Evolutionary conservation across 2,113 vertebrate genomes (phyloP), one percentile per base, ranked within the genome.

Genomic region (Sturnira hondurensis): DNA sequence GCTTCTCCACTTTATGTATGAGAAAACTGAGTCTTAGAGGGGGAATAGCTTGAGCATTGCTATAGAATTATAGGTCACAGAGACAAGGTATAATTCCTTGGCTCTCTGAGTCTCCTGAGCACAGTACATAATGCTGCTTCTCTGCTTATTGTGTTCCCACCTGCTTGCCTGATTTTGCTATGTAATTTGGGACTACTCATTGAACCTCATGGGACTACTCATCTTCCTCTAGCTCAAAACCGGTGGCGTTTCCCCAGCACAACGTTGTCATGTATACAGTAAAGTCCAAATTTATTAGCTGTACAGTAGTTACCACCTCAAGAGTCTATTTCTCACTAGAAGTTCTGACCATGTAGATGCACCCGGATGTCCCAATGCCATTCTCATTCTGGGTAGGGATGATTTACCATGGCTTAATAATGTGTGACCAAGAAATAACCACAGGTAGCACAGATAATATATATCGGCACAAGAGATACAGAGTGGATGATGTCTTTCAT

Each of bases 361-460:
- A 85, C 20, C 33, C 24, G 71, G 52, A 65, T 74, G 7, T 2
- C 14, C 4, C 20, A 9, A 63, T 47, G 47, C n/a, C 28, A 24
- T 92, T 95, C 67, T 47, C 70, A 78, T 80, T 97, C 28, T 80
- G 31, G 68, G 20, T 4, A 93, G 22, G 5, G 43, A 45, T 54
- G 45, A 96, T 92, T 96, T 94, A 58, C 4, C 2, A 58, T n/a
- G 5, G 0, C 58, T 95, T 97, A 97, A 92, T 91, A 96, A 83
- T 63, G 7, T 97, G 73, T 89, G 76, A 91, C 28, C 70, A 87
- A 94, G 24, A 73, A 78, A 86, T 31, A 98, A 86, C 16, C 63
- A 33, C 47, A 96, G 65, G 87, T 56, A 97, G 28, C 1, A 2
- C 5, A 56, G 43, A 92, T 38, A 16, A 94, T 88, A 26, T 26